phyloP scores from a whole-genome alignment of 2,888 invertebrate species.

The Clitarchus hookeri region DNA sequence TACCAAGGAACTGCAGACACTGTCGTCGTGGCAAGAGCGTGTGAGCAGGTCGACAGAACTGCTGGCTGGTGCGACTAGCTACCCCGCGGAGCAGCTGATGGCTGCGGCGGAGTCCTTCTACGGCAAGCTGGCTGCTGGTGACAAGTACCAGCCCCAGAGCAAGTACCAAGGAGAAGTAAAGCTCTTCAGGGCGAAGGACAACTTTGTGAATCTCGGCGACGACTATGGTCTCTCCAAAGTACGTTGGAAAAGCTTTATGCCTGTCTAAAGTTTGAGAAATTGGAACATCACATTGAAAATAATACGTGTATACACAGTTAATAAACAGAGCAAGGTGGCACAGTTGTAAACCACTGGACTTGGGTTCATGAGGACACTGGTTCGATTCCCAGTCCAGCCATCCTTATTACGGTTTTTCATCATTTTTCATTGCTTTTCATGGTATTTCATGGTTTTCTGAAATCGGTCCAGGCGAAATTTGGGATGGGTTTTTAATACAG shows the following conservation, averaged over 20 bases:
- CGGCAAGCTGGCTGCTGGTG: conserved; percentile 77
- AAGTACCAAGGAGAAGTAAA: conserved; percentile 73
- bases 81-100: conserved; percentile 63
- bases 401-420: too few relatives aligned
- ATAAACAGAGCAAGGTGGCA: too few relatives aligned
- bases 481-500: too few relatives aligned
- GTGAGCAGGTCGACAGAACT: conserved; percentile 62
- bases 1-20: conserved; percentile 62
- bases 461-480: too few relatives aligned
- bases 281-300: too few relatives aligned
- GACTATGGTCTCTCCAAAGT: conserved; percentile 91
- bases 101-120: conserved; percentile 79
- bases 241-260: conserved; percentile 46
- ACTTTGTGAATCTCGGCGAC: conserved; percentile 77
- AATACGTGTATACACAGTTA: too few relatives aligned
- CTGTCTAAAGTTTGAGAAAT: too few relatives aligned
- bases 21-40: conserved; percentile 66
- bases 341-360: too few relatives aligned
- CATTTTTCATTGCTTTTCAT: too few relatives aligned
- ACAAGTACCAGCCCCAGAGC: conserved; percentile 71
- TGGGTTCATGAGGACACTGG: too few relatives aligned
- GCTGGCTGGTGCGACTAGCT: conserved; percentile 62
- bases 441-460: too few relatives aligned
- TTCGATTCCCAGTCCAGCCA: too few relatives aligned
- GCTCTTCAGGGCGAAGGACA: conserved; percentile 85